These are phyloP conservation scores for Orthosia cruda DNA, from an alignment of 2,888 invertebrate genomes.

Conservation along the genomic window DNA sequence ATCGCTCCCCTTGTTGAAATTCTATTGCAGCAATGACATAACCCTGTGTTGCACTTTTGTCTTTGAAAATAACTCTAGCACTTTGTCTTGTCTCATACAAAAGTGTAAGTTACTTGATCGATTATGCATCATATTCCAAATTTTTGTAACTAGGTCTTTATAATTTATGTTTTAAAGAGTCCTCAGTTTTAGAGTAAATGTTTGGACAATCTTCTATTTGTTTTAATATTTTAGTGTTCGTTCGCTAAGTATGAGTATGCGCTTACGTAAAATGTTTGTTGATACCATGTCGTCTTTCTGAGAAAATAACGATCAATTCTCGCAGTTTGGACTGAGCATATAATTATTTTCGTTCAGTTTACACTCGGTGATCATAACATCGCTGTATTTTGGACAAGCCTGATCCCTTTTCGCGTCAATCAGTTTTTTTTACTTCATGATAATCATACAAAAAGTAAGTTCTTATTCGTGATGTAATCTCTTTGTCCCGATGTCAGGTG, in stretches of 20 bases:
- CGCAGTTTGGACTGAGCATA: slow-evolving; percentile 39
- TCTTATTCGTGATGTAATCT: slow-evolving; percentile 49
- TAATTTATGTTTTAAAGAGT: slow-evolving; percentile 27
- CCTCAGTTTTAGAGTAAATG: slow-evolving; percentile 43
- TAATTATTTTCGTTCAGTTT: slow-evolving; percentile 33
- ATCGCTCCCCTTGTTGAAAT: slow-evolving; percentile 48
- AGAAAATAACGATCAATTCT: slow-evolving; percentile 68
- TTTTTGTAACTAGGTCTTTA: slow-evolving; percentile 4
- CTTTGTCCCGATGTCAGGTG: slow-evolving; percentile 75
- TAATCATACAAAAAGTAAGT: slow-evolving; percentile 45
- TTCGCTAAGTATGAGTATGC: slow-evolving; percentile 63
- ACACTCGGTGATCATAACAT: slow-evolving; percentile 34
- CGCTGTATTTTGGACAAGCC: slow-evolving; percentile 21
- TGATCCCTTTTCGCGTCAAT: slow-evolving; percentile 9
- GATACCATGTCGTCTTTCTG: slow-evolving; percentile 55
- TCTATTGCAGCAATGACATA: slow-evolving; percentile 60
- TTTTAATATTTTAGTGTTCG: slow-evolving; percentile 63
- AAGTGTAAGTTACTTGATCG: slow-evolving; percentile 36
- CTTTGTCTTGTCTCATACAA: slow-evolving; percentile 22
- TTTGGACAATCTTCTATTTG: slow-evolving; percentile 65
- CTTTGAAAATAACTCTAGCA: slow-evolving; percentile 48
- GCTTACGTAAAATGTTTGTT: slow-evolving; percentile 66
- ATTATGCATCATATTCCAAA: slow-evolving; percentile 43
- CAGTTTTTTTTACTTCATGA: slow-evolving; percentile 10
- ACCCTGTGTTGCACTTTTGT: slow-evolving; percentile 59